Conservation (phyloP, 1,140 invertebrate species). For the Orchestia grillus region DNA sequence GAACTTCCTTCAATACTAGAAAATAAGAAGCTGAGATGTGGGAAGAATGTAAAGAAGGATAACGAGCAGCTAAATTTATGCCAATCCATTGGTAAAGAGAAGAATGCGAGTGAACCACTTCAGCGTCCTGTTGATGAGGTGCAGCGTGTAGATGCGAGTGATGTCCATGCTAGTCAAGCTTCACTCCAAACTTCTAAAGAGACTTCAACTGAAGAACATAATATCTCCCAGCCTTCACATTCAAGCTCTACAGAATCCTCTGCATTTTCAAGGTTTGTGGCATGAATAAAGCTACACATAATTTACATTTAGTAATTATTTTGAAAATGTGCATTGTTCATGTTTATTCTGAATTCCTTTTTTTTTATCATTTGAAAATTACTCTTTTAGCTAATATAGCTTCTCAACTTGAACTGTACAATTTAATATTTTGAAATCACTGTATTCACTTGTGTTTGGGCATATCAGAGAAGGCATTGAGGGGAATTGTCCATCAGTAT, state of each 20-base stretch:
- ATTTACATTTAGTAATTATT: not conserved
- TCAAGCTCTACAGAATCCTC: not conserved
- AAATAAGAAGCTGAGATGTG: slow-evolving; percentile 57
- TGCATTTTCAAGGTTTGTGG: slow-evolving; percentile 63
- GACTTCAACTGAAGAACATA: not conserved
- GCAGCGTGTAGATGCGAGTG: not conserved
- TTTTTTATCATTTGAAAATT: too few species aligned
- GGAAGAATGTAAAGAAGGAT: not conserved
- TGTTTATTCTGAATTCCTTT: too few species aligned
- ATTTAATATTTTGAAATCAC: too few species aligned
- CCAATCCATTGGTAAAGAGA: not conserved
- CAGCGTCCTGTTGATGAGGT: not conserved
- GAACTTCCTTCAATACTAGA: slow-evolving; percentile 55
- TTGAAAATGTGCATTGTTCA: too few species aligned
- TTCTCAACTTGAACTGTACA: too few species aligned
- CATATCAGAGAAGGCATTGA: too few species aligned
- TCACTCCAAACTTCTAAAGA: not conserved
- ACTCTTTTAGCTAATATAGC: too few species aligned
- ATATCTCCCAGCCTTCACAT: not conserved
- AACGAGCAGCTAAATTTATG: not conserved
- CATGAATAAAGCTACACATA: not conserved
- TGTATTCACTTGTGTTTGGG: too few species aligned
- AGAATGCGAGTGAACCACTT: not conserved
- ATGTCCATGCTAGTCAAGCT: not conserved
- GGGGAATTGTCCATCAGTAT: too few species aligned